Base-by-base conservation (phyloP, 2,888 invertebrate genomes). In the Octodonta nipae region DNA sequence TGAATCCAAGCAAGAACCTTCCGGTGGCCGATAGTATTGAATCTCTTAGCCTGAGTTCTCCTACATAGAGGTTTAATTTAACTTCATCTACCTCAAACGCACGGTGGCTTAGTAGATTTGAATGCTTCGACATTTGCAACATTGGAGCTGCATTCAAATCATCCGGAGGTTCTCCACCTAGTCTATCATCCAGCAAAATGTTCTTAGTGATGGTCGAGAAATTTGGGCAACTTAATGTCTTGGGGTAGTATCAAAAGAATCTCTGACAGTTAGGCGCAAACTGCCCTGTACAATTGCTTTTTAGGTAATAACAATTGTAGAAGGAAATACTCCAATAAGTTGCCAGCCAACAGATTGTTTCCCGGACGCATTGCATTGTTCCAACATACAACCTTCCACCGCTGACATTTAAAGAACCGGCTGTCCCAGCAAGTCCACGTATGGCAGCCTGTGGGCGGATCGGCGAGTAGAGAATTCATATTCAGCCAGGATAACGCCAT, bases 261-360 rank as follows among this genome's bases (percentile, higher is more conserved):
- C 13, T 52, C 56, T 4, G 54, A 55, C 36, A 54, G 46, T 34
- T 51, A 84, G 84, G 93, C 93, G 55, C 92, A 93, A 70, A 85
- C 85, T 65, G 85, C 91, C 44, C 68, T 95, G 53, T 91, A 92
- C 67, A 89, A 88, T 65, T 93, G 92, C 68, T 87, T 91, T 53
- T 71, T 95, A 55, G 81, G 85, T 58, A 92, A 91, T 92, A 36
- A 91, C 91, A 44, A 92, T 95, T 59, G 77, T 88, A 64, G 92
- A 91, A 33, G 92, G 93, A 66, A 87, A 88, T 89, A 49, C 69
- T 91, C 55, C 84, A 87, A 61, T 84, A 84, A 60, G 71, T 85
- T 51, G 77, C 77, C 45, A 77, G 73, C 42, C 76, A 75, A 48
- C 61, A 61, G 28, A 70, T 28, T 72, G 45, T 68, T 68, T 41